These are phyloP conservation scores for Thereva unica DNA, from an alignment of 2,888 invertebrate genomes.

Conservation along the genomic window DNA sequence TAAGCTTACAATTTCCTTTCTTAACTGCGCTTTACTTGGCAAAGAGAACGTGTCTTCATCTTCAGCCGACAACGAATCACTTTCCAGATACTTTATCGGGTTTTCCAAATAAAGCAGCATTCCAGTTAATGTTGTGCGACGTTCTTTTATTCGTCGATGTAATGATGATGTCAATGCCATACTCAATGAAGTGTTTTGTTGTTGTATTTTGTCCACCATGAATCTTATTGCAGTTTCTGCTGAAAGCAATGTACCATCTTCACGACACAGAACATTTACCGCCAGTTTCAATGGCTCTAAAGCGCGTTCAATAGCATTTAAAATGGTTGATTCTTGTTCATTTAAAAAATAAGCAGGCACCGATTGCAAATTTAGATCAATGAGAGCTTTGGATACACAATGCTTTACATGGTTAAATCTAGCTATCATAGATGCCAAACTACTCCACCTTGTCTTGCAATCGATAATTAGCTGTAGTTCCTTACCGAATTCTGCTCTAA, in stretches of 20 bases:
- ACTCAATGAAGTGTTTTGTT: background rate
- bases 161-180: background rate
- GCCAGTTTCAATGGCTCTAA: constrained; percentile 12
- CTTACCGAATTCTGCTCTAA: constrained; percentile 3
- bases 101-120: constrained; percentile 1
- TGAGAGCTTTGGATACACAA: constrained; percentile 6
- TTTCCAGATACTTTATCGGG: background rate
- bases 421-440: constrained; percentile 5
- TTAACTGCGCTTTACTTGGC: no score
- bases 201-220: constrained; percentile 9
- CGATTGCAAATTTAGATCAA: background rate
- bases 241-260: background rate
- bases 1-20: no score
- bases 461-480: constrained; percentile 3
- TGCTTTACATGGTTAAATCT: constrained; percentile 8
- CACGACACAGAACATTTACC: constrained; percentile 2
- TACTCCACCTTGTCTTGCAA: constrained; percentile 1
- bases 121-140: no score
- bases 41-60: no score
- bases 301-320: background rate
- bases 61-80: background rate
- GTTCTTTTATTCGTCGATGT: background rate
- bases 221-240: constrained; percentile 5
- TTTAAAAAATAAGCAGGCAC: background rate
- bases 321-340: background rate